These are phyloP conservation scores for Alsophila aescularia DNA, from an alignment of 2,888 invertebrate species.

Conservation along the genomic window DNA sequence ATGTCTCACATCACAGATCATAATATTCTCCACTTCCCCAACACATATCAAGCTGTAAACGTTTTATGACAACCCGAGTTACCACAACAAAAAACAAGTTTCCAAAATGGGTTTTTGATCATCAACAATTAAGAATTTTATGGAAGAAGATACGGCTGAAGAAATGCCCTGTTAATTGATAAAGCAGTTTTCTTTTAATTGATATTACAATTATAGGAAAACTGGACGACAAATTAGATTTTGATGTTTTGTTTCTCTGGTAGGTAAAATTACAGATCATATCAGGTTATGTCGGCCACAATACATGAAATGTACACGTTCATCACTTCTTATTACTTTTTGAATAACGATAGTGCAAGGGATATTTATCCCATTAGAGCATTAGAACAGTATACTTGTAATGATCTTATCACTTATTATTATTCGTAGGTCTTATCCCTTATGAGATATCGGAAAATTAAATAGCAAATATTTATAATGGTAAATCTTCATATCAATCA, in stretches of 20 bases:
- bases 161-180: slow-evolving; percentile 33
- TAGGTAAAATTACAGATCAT: no score
- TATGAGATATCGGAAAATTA: no score
- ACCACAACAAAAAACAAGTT: slow-evolving; percentile 37
- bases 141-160: slow-evolving; percentile 36
- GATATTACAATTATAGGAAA: slow-evolving; percentile 10
- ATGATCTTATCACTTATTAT: no score
- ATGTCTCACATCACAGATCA: slow-evolving; percentile 33
- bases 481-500: no score
- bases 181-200: slow-evolving; percentile 38
- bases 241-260: background rate
- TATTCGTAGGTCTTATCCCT: no score
- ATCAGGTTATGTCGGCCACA: no score
- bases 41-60: slow-evolving; percentile 12
- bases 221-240: slow-evolving; percentile 9
- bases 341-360: no score
- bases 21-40: slow-evolving; percentile 12
- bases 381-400: no score
- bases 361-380: no score
- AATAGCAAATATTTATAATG: no score
- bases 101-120: slow-evolving; percentile 41
- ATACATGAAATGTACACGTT: no score
- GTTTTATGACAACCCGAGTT: slow-evolving; percentile 29
- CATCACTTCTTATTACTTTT: no score
- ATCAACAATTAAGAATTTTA: slow-evolving; percentile 39